phyloP scores from a whole-genome alignment of 2,797 vertebrate genomes.

The Aphelocoma californica region DNA sequence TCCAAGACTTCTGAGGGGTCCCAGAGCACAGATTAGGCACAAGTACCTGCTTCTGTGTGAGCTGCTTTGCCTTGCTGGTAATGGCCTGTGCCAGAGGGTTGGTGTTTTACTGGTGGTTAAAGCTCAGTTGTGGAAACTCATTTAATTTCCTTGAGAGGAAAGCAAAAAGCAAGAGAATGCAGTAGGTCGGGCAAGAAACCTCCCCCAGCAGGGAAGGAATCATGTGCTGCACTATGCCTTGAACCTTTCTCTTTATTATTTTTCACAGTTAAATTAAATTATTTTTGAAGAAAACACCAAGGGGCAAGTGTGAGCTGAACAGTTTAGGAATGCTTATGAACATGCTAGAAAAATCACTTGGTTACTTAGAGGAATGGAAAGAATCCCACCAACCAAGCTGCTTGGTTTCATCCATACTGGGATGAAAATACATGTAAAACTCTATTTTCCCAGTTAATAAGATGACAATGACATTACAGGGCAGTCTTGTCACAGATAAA shows the following conservation, averaged over 20 bases:
- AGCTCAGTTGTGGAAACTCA: neutral
- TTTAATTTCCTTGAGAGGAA: neutral
- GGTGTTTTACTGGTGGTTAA: neutral
- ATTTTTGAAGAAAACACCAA: neutral
- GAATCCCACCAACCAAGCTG: neutral
- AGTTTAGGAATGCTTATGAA: neutral
- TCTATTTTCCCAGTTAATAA: neutral
- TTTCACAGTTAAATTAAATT: neutral
- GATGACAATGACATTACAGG: slow-evolving; percentile 5
- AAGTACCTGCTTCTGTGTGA: neutral
- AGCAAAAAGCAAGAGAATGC: neutral
- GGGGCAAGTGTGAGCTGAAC: neutral
- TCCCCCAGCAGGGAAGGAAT: neutral
- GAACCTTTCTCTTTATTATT: neutral
- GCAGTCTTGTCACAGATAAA: slow-evolving; percentile 19
- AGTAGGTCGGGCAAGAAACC: rapidly evolving
- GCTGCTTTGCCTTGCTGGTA: neutral
- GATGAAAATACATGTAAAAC: slow-evolving; percentile 26
- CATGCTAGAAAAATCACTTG: neutral
- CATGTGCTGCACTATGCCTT: rapidly evolving
- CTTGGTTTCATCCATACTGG: neutral
- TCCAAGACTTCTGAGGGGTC: neutral
- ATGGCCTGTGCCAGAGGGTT: neutral
- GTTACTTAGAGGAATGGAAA: neutral
- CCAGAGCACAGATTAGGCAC: neutral